Evolutionary conservation across 1,140 invertebrate species (phyloP).

Genomic region (Lordiphosa collinella): DNA sequence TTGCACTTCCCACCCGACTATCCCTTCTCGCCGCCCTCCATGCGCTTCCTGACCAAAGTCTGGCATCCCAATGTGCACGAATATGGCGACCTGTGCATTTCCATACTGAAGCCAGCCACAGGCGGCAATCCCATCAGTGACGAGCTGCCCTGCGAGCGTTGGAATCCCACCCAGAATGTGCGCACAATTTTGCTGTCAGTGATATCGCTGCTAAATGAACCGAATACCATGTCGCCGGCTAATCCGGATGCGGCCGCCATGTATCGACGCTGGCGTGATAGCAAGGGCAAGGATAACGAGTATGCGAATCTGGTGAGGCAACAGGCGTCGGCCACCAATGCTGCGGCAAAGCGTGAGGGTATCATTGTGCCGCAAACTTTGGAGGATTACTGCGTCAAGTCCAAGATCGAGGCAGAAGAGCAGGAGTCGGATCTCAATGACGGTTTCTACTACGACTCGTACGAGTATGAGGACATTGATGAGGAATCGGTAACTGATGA

Average conservation of each 20-base stretch:
- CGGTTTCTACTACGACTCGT: no score
- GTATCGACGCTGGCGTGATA: slow-evolving; percentile 98
- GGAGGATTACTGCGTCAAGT: slow-evolving; percentile 94
- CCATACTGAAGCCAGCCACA: slow-evolving; percentile 98
- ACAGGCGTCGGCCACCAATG: slow-evolving; percentile 94
- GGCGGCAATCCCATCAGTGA: slow-evolving; percentile 97
- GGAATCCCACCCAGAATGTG: slow-evolving; percentile 99
- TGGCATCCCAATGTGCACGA: slow-evolving; percentile 99
- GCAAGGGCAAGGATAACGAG: slow-evolving; percentile 96
- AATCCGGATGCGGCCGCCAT: slow-evolving; percentile 99
- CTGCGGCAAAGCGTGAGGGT: slow-evolving; percentile 96
- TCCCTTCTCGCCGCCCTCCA: slow-evolving; percentile 97
- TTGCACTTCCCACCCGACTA: slow-evolving; percentile 98
- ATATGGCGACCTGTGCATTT: slow-evolving; percentile 99
- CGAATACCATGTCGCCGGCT: slow-evolving; percentile 98
- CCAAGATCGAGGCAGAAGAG: no score
- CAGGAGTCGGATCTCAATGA: no score
- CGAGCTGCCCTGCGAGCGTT: slow-evolving; percentile 98
- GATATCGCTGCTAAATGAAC: slow-evolving; percentile 98
- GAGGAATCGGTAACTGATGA: no score
- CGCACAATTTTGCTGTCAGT: slow-evolving; percentile 98
- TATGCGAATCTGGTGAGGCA: slow-evolving; percentile 99
- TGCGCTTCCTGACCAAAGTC: slow-evolving; percentile 98
- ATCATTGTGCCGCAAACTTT: slow-evolving; percentile 97
- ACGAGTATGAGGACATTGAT: no score